These are phyloP conservation scores for Simalia tracyae DNA, from an alignment of 2,797 vertebrate species.

Conservation along the genomic window DNA sequence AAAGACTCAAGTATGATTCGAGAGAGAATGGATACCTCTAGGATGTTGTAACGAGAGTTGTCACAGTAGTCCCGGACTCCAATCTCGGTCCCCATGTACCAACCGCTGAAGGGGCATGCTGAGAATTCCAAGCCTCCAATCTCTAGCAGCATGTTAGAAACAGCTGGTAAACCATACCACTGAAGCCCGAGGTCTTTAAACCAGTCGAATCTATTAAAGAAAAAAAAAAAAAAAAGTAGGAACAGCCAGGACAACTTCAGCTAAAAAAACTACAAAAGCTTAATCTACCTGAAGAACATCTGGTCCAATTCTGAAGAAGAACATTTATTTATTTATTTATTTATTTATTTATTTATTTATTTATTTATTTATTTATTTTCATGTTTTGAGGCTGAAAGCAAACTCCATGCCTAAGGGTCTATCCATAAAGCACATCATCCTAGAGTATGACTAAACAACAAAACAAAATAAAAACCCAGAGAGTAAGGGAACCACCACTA, in stretches of 20 bases:
- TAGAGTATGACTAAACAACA: not conserved
- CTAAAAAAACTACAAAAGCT: not conserved
- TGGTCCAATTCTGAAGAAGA: not conserved
- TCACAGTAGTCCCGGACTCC: slow-evolving; percentile 97
- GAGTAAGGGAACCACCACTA: not conserved
- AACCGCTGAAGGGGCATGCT: slow-evolving; percentile 94
- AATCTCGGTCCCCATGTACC: slow-evolving; percentile 99
- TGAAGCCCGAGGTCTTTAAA: slow-evolving; percentile 92
- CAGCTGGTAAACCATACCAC: slow-evolving; percentile 94
- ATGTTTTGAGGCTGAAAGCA: not conserved
- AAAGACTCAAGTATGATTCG: too few relatives aligned
- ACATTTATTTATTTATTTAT: not conserved
- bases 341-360: not conserved
- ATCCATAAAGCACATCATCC: not conserved
- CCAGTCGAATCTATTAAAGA: slow-evolving; percentile 84
- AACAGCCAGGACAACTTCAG: not conserved
- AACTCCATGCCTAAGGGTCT: not conserved
- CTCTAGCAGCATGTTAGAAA: slow-evolving; percentile 95
- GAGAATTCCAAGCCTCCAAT: slow-evolving; percentile 94
- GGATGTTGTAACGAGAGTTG: slow-evolving; percentile 92
- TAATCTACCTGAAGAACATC: not conserved
- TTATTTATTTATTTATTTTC: not conserved
- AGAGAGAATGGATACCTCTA: slow-evolving; percentile 80
- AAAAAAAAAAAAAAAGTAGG: not conserved
- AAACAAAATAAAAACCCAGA: not conserved